Conservation (phyloP, 2,113 vertebrate genomes). For the Thunnus maccoyii region DNA sequence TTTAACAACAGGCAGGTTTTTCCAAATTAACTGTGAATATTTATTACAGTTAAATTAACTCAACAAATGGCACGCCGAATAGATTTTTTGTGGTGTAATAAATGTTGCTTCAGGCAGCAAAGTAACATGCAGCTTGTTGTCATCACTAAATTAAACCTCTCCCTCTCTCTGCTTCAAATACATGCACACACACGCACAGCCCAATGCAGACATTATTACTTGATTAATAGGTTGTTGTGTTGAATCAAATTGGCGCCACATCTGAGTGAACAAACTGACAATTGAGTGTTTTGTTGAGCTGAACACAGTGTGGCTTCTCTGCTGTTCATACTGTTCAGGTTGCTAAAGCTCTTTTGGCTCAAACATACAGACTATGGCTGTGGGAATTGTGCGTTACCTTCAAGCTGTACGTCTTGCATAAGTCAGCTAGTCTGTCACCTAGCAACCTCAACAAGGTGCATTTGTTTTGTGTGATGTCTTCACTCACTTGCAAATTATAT, state of each 20-base stretch:
- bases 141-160: background rate
- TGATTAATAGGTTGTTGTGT: too few relatives aligned
- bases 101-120: background rate
- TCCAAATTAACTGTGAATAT: too few relatives aligned
- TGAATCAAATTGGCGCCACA: too few relatives aligned
- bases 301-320: background rate
- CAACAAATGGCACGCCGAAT: too few relatives aligned
- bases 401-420: background rate
- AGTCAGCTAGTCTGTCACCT: conserved; percentile 13
- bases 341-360: conserved; percentile 7
- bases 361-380: background rate
- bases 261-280: background rate
- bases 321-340: background rate
- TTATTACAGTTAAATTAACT: background rate
- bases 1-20: too few relatives aligned
- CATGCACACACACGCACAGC: background rate
- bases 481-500: too few relatives aligned
- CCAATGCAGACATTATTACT: too few relatives aligned
- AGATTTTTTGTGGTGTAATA: background rate
- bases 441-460: conserved; percentile 24
- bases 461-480: background rate
- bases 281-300: background rate
- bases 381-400: background rate
- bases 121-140: background rate
- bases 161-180: background rate